phyloP scores from a whole-genome alignment of 1,140 invertebrate species.

The Charaxes varanes region DNA sequence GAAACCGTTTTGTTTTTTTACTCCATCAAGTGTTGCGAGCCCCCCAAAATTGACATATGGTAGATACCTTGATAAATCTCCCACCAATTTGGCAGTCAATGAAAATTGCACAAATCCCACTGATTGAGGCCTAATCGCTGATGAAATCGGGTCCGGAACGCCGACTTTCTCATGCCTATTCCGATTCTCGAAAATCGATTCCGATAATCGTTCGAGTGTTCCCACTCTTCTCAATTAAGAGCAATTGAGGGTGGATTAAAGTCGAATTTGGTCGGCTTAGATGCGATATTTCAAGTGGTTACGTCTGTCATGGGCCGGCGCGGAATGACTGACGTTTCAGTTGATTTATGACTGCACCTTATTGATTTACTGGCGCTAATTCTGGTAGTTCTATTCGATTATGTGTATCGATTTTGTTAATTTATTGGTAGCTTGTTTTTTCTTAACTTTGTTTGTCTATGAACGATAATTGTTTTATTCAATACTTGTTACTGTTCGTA shows the following conservation, averaged over 20 bases:
- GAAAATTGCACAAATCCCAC: constrained; percentile 59
- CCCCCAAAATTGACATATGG: constrained; percentile 35
- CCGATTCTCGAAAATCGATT: constrained; percentile 48
- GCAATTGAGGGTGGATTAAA: constrained; percentile 58
- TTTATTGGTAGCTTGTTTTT: constrained; percentile 19
- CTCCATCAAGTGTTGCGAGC: too few species aligned
- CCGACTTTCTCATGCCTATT: constrained; percentile 63
- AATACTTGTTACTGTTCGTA: too few species aligned
- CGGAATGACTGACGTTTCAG: constrained; percentile 36
- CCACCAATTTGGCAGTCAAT: constrained; percentile 70
- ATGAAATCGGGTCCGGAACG: constrained; percentile 36
- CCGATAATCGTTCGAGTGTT: constrained; percentile 38
- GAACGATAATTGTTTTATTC: too few species aligned
- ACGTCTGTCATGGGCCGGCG: constrained; percentile 40
- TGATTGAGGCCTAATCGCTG: constrained; percentile 61
- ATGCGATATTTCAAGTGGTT: constrained; percentile 58
- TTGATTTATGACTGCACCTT: constrained; percentile 44
- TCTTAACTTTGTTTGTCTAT: background rate
- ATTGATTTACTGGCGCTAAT: constrained; percentile 57
- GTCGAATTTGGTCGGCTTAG: constrained; percentile 45
- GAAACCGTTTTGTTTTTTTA: too few species aligned
- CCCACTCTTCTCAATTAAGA: constrained; percentile 60
- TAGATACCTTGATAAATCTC: constrained; percentile 21
- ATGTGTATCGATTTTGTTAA: constrained; percentile 23
- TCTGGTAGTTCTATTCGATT: constrained; percentile 38